These are phyloP conservation scores for Mugil cephalus DNA, from an alignment of 2,113 vertebrate genomes.

Conservation along the genomic window DNA sequence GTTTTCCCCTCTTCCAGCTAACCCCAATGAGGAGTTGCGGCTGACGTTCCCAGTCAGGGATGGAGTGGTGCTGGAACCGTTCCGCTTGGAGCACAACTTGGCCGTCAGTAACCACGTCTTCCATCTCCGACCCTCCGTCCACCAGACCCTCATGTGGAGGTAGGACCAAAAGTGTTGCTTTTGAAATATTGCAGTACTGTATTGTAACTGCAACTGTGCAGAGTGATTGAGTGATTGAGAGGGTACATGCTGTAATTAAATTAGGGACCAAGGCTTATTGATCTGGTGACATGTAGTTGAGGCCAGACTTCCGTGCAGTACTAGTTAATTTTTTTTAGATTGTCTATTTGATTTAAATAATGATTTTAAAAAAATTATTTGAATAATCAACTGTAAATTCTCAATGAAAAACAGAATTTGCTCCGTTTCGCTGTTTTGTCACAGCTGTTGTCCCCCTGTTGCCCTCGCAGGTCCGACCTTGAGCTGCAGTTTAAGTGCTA, in stretches of 20 bases:
- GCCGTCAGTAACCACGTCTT: constrained; percentile 99
- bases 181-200: background rate
- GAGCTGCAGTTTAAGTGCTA: constrained; percentile 99
- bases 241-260: too few relatives aligned
- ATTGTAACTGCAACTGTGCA: too few relatives aligned
- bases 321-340: too few relatives aligned
- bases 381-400: too few relatives aligned
- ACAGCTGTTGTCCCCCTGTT: background rate
- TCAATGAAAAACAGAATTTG: too few relatives aligned
- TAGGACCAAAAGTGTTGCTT: constrained; percentile 62
- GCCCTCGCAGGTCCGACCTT: constrained; percentile 90
- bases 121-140: constrained; percentile 96
- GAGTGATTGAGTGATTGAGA: too few relatives aligned
- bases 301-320: too few relatives aligned
- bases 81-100: constrained; percentile 98
- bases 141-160: constrained; percentile 99
- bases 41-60: constrained; percentile 97
- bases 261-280: too few relatives aligned
- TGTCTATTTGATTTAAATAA: too few relatives aligned
- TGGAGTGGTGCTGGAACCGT: constrained; percentile 98
- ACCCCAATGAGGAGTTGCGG: constrained; percentile 95
- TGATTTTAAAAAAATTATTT: too few relatives aligned
- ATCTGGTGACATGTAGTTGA: too few relatives aligned
- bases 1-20: constrained; percentile 85
- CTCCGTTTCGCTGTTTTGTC: background rate